Evolutionary conservation across 2,888 invertebrate genomes (phyloP), one percentile per base, ranked within the genome.

Genomic region (Protophormia terraenovae): DNA sequence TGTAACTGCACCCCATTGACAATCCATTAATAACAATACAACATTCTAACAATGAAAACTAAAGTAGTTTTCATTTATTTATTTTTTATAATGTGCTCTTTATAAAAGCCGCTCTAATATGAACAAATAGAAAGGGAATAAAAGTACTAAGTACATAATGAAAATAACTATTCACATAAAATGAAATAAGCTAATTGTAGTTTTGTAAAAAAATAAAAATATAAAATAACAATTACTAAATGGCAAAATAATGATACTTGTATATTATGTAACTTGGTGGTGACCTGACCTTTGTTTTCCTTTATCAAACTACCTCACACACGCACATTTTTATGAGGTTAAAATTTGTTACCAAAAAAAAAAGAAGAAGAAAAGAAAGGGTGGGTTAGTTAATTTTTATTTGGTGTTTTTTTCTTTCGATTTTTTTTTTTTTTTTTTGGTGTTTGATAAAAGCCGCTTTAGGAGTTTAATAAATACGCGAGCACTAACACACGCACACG

Each of bases 21-120:
- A 85, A 85, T 82, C 85, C 82, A 85, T 85, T 85, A 85, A 82
- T 82, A 85, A 85, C 78, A 82, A 85, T 82, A 82, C 73, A 75
- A 78, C 38, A 47, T 78, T 58, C 24, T 85, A 82, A 85, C 85
- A 82, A 85, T 79, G 75, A 71, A 55, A 73, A 60, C 75, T 67
- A 66, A 71, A 85, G 78, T 75, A 73, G 78, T 69, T 83, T 72
- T 58, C 38, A n/a, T 72, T 27, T 45, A 14, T 38, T n/a, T 45
- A 55, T 64, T 27, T 8, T 27, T 8, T 35, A 41, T 58, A 58
- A 71, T 72, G 78, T 69, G 53, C 53, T 60, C 41, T 76, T 60
- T 10, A 79, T 29, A 45, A 64, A 85, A 82, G 64, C 72, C 78
- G 75, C 50, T 75, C 79, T 82, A 38, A 71, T 53, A 55, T 41